Percentiles rank a stretch among this genome's conserved stretches.
phyloP scores from a whole-genome alignment of 2,888 invertebrate species.

The Aleiodes alternator region DNA sequence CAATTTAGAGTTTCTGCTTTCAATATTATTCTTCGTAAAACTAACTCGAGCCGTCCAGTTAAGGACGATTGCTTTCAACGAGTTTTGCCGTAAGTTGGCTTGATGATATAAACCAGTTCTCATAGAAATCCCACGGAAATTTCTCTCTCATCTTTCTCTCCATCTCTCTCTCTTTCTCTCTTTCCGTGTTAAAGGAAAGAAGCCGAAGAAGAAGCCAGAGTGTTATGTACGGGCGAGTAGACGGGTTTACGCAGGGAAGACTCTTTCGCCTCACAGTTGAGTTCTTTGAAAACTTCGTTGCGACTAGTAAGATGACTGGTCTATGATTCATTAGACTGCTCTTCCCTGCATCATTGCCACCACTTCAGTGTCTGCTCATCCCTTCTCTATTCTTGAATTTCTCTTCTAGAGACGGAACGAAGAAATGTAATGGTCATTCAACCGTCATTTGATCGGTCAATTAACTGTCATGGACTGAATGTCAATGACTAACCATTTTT shows the following conservation, averaged over 20 bases:
- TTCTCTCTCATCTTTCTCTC: not conserved
- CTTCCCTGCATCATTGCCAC: constrained; percentile 53
- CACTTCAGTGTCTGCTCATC: constrained; percentile 46
- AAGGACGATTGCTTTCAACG: constrained; percentile 49
- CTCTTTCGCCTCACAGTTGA: not conserved
- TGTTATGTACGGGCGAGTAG: constrained; percentile 36
- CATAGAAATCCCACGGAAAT: constrained; percentile 32
- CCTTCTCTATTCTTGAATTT: too few species aligned
- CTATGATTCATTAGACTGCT: constrained; percentile 54
- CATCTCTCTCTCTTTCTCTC: not conserved
- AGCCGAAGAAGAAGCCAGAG: constrained; percentile 23
- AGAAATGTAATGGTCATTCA: too few species aligned
- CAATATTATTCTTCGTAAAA: constrained; percentile 13
- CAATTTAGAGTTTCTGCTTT: constrained; percentile 12
- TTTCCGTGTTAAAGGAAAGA: not conserved
- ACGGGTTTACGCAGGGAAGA: constrained; percentile 32
- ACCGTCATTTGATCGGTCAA: too few species aligned
- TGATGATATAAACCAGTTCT: constrained; percentile 31
- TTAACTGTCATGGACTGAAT: too few species aligned
- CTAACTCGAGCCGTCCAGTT: constrained; percentile 43
- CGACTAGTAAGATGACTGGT: constrained; percentile 41
- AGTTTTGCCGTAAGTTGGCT: constrained; percentile 45
- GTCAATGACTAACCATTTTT: too few species aligned
- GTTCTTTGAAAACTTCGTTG: constrained; percentile 55
- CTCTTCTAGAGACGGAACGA: too few species aligned